Conservation (phyloP, 2,113 vertebrate species). For the Microtus richardsoni region DNA sequence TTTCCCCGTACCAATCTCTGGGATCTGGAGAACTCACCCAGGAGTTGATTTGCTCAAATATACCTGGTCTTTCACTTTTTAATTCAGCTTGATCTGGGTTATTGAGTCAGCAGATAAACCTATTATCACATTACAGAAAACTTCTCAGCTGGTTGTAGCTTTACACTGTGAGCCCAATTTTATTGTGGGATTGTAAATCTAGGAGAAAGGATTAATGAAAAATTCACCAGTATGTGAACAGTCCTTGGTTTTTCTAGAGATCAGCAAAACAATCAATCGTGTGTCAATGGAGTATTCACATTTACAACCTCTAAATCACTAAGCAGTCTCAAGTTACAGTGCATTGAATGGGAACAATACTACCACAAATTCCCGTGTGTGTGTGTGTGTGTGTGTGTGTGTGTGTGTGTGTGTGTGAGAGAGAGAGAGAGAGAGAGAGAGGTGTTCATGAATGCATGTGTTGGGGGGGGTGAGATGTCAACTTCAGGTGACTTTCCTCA, state of each 20-base stretch:
- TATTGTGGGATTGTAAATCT: background rate
- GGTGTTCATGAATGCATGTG: background rate
- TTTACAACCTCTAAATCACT: background rate
- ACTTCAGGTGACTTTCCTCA: background rate
- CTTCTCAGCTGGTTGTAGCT: background rate
- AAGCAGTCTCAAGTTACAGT: background rate
- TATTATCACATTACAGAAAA: background rate
- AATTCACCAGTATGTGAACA: conserved; percentile 29
- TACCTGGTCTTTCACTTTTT: background rate
- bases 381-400: background rate
- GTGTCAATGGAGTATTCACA: conserved; percentile 17
- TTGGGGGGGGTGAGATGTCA: background rate
- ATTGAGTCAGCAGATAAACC: background rate
- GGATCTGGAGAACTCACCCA: background rate
- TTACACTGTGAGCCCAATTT: background rate
- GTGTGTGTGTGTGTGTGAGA: background rate
- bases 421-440: no score
- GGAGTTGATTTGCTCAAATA: background rate
- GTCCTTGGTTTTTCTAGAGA: conserved; percentile 41
- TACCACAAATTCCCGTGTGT: background rate
- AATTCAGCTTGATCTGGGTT: background rate
- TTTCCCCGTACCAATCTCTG: background rate
- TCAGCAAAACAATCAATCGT: conserved; percentile 43
- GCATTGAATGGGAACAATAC: conserved; percentile 11
- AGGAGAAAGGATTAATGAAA: background rate